Evolutionary conservation across 2,888 invertebrate species (phyloP), one percentile per base, ranked within the genome.

Genomic region (Tryphoninae sp.): DNA sequence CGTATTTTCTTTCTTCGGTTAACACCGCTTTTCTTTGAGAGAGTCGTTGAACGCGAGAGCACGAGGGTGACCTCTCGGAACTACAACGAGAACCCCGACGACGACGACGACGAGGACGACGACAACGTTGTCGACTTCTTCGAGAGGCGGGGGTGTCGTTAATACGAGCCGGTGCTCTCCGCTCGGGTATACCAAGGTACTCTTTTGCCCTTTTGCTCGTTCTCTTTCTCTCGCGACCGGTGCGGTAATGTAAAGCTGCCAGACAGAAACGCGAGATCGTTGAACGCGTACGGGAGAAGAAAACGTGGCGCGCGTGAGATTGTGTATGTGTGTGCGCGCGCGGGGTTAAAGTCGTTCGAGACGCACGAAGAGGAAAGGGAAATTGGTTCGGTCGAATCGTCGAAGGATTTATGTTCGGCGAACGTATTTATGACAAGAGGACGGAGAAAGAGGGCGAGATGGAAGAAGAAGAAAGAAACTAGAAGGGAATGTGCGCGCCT

Each of bases 331-430:
- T 58, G 8, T 59, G 19, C 19, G 8, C 67, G 19, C 49, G 33
- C 6, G 42, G 45, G 55, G 68, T 51, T 26, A 33, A 42, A 55
- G 77, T 81, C 72, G 73, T 65, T 22, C 51, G 78, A 19, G 74
- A 74, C 49, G 51, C 51, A 71, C 7, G n/a, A 19, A 49, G 67
- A 73, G 68, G 76, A 79, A 76, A 83, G 74, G 84, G 78, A 85
- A 85, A 85, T 85, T 85, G 84, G 84, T 83, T 85, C 84, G 84
- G 81, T 82, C 59, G 84, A 85, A 83, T 85, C 84, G 84, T 84
- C 83, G 75, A 84, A 76, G 85, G 84, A 84, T 85, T 85, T 85
- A 84, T 84, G 85, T 73, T 64, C 71, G 72, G 83, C 84, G 82
- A 81, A 84, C 82, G 81, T 85, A 85, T 85, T 85, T 85, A 85